A percentile compares a stretch with the other conserved stretches of the same genome.
Conservation (phyloP, 1,140 invertebrate species). For the Drosophila malerkotliana region DNA sequence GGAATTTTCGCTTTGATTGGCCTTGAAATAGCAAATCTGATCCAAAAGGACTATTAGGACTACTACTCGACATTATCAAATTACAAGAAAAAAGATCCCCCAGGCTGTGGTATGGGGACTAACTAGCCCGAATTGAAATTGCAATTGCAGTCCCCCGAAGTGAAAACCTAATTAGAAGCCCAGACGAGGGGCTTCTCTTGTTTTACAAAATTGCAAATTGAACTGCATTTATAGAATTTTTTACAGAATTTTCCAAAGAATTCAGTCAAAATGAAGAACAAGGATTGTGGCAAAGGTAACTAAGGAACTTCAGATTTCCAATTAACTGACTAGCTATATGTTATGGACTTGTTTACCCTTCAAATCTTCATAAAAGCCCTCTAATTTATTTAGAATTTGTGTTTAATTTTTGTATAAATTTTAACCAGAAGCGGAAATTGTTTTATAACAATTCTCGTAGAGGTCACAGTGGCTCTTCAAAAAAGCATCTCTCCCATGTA, state of each 20-base stretch:
- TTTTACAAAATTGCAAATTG: conserved; percentile 1
- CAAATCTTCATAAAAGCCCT: not conserved
- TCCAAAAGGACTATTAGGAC: not conserved
- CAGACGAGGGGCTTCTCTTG: not conserved
- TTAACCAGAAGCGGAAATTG: not conserved
- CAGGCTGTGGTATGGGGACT: not conserved
- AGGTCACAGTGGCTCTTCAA: too few species aligned
- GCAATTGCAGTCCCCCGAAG: not conserved
- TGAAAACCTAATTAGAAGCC: conserved; percentile 7
- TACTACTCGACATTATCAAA: not conserved
- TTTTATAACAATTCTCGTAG: not conserved
- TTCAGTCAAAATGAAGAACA: too few species aligned
- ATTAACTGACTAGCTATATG: not conserved
- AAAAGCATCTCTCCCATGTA: too few species aligned
- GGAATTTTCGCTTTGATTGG: conserved; percentile 54
- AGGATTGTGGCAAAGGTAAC: not conserved
- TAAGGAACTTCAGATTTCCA: not conserved
- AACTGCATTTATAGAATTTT: not conserved
- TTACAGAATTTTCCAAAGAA: not conserved
- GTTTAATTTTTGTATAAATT: not conserved
- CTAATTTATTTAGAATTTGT: not conserved
- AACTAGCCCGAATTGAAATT: not conserved
- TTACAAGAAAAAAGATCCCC: not conserved
- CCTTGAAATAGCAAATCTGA: conserved; percentile 36
- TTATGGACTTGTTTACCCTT: not conserved